Evolutionary conservation across 1,140 invertebrate species (phyloP).

Genomic region (Caenorhabditis briggsae): DNA sequence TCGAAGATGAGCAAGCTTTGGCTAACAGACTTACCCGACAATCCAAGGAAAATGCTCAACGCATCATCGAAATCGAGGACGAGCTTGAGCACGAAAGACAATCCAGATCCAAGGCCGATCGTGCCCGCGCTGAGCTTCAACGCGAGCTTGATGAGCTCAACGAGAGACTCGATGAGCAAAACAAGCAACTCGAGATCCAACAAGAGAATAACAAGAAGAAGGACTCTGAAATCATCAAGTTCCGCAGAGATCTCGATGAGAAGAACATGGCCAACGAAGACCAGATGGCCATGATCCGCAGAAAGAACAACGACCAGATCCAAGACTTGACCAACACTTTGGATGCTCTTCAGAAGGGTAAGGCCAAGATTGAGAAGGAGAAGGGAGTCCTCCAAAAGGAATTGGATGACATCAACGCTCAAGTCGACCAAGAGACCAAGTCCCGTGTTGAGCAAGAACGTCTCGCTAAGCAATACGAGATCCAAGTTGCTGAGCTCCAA

Average conservation of each 20-base stretch:
- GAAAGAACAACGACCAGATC: constrained; percentile 98
- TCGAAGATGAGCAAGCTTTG: constrained; percentile 91
- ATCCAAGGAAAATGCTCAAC: constrained; percentile 95
- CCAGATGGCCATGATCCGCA: constrained; percentile 91
- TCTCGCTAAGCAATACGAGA: constrained; percentile 92
- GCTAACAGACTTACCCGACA: constrained; percentile 80
- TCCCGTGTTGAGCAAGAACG: constrained; percentile 97
- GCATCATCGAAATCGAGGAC: constrained; percentile 96
- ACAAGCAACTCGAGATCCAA: constrained; percentile 96
- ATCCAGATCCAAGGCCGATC: constrained; percentile 91
- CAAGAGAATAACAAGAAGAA: constrained; percentile 99
- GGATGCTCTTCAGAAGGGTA: constrained; percentile 98
- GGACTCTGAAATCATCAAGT: constrained; percentile 95
- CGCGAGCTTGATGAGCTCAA: constrained; percentile 94
- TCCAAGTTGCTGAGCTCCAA: constrained; percentile 91
- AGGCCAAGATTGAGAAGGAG: constrained; percentile 81
- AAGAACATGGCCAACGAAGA: constrained; percentile 94
- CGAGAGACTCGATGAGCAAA: constrained; percentile 84
- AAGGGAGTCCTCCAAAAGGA: constrained; percentile 80
- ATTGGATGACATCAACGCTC: constrained; percentile 88
- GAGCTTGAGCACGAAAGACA: constrained; percentile 96
- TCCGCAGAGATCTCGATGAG: constrained; percentile 95
- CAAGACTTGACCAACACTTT: constrained; percentile 98
- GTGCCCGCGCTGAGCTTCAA: constrained; percentile 87
- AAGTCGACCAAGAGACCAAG: constrained; percentile 96